Conservation (phyloP, 2,113 vertebrate genomes). For the Rhabdomys dilectus region DNA sequence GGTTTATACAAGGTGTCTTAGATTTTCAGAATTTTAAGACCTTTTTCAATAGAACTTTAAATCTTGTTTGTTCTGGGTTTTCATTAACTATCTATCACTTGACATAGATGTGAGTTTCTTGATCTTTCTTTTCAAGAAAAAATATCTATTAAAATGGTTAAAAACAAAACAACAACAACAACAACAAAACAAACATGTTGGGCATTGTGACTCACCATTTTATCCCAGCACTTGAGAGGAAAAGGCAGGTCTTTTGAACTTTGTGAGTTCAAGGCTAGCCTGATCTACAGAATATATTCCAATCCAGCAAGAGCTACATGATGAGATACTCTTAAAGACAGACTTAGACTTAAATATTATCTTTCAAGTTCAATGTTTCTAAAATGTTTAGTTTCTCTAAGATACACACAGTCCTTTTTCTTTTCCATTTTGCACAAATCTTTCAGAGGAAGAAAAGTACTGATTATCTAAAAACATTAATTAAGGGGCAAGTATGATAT, state of each 20-base stretch:
- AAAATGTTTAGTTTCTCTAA: conserved; percentile 19
- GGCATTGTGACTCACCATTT: not conserved
- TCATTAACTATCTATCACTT: not conserved
- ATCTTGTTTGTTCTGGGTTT: not conserved
- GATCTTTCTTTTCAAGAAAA: not conserved
- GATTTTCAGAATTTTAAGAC: not conserved
- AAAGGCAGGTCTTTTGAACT: not conserved
- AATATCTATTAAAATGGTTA: conserved; percentile 36
- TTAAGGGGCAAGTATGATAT: not conserved
- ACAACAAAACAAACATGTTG: not conserved
- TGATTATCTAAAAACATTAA: conserved; percentile 37
- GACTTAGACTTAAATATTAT: not conserved
- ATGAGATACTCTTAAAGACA: not conserved
- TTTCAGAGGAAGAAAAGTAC: conserved; percentile 57
- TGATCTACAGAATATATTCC: not conserved
- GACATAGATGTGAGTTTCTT: not conserved
- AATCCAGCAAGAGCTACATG: not conserved
- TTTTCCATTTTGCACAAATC: conserved; percentile 30
- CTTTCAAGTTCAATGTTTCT: conserved; percentile 31
- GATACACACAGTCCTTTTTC: not conserved
- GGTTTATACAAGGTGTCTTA: not conserved
- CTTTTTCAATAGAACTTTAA: not conserved
- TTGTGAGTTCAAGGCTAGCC: not conserved
- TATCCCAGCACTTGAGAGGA: not conserved
- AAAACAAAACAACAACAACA: too few species aligned